phyloP scores from a whole-genome alignment of 2,113 vertebrate genomes.

The Oriolus oriolus region DNA sequence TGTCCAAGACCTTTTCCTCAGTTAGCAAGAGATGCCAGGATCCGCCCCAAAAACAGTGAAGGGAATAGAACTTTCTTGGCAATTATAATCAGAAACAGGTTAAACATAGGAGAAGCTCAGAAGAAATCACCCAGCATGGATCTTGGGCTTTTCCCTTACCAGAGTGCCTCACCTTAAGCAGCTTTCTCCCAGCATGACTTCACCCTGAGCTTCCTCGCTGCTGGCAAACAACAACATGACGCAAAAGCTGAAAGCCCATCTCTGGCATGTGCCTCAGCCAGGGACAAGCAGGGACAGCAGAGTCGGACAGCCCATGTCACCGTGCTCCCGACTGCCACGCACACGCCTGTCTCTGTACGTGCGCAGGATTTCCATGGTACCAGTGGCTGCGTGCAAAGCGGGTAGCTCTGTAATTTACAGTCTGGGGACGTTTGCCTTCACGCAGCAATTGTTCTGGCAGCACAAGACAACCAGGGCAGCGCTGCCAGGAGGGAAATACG shows the following conservation, averaged over 20 bases:
- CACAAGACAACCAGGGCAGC: not conserved
- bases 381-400: not conserved
- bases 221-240: not conserved
- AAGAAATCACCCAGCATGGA: not conserved
- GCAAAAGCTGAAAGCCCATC: not conserved
- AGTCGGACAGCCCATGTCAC: fast-evolving
- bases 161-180: not conserved
- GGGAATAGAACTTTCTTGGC: not conserved
- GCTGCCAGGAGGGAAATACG: slow-evolving; percentile 12
- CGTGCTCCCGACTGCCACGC: fast-evolving
- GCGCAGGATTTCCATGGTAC: not conserved
- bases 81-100: not conserved
- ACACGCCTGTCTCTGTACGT: fast-evolving
- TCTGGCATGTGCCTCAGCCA: fast-evolving
- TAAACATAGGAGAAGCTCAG: not conserved
- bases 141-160: not conserved
- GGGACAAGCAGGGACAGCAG: not conserved
- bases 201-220: not conserved
- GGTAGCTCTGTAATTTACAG: not conserved
- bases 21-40: not conserved
- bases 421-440: not conserved
- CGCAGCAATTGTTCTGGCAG: slow-evolving; percentile 14
- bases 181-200: not conserved
- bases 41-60: not conserved
- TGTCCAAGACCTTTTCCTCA: not conserved